Conservation (phyloP, 92 coral and sea anemone genomes). For the Siderastrea siderea region DNA sequence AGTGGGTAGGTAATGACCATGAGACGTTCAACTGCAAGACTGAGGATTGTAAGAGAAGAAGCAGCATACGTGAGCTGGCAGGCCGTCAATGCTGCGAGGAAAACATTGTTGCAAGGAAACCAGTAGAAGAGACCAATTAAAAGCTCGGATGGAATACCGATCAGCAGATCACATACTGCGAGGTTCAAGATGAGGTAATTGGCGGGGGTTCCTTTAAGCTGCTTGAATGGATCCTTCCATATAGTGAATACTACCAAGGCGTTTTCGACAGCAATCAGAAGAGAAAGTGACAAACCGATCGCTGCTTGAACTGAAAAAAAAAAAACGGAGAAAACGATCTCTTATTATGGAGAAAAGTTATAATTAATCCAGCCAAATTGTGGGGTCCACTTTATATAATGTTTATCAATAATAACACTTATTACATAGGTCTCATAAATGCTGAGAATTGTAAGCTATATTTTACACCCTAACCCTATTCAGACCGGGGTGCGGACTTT, state of each 20-base stretch:
- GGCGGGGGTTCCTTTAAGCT: background rate
- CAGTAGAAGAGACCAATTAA: background rate
- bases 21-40: slow-evolving; percentile 26
- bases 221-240: slow-evolving; percentile 31
- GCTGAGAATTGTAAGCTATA: too few relatives aligned
- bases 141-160: slow-evolving; percentile 13
- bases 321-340: too few relatives aligned
- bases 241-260: slow-evolving; percentile 2
- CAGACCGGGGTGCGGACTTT: too few relatives aligned
- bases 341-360: too few relatives aligned
- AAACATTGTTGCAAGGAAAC: background rate
- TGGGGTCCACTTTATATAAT: too few relatives aligned
- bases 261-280: background rate
- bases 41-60: background rate
- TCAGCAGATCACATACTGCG: slow-evolving; percentile 12
- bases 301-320: background rate
- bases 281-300: background rate
- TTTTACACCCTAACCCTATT: too few relatives aligned
- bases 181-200: slow-evolving; percentile 30
- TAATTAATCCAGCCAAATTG: too few relatives aligned
- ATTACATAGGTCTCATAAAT: too few relatives aligned
- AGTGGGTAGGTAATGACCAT: background rate
- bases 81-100: background rate
- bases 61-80: background rate
- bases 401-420: too few relatives aligned